A percentile compares a stretch with the other conserved stretches of the same genome.
phyloP scores from a whole-genome alignment of 1,140 invertebrate genomes.

The Bombus picipes region DNA sequence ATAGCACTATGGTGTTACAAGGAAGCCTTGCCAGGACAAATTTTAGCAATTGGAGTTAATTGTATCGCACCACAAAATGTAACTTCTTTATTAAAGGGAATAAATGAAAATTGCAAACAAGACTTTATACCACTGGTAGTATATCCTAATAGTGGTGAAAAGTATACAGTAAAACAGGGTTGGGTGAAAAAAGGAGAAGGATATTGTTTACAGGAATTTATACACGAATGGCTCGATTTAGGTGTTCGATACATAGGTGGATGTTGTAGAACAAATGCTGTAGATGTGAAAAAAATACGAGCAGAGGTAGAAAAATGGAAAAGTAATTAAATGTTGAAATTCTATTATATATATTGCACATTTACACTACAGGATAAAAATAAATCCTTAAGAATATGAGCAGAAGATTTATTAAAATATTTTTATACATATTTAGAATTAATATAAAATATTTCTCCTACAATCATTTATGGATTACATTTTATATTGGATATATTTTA shows the following conservation, averaged over 20 bases:
- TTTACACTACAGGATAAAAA: background rate
- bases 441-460: background rate
- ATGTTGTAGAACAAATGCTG: constrained; percentile 88
- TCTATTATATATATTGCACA: background rate
- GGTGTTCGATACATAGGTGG: constrained; percentile 90
- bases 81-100: constrained; percentile 82
- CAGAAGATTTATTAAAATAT: constrained; percentile 9
- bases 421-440: background rate
- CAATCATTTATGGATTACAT: constrained; percentile 9
- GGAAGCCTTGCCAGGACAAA: constrained; percentile 84
- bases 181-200: constrained; percentile 85
- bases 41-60: constrained; percentile 93
- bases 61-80: constrained; percentile 89
- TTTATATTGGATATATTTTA: background rate
- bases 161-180: constrained; percentile 82
- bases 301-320: constrained; percentile 75
- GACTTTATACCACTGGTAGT: constrained; percentile 84
- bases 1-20: constrained; percentile 86
- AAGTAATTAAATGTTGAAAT: background rate
- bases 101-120: constrained; percentile 74
- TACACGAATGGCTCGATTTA: constrained; percentile 87
- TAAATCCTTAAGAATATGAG: background rate
- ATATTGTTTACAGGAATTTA: constrained; percentile 84
- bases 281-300: constrained; percentile 85
- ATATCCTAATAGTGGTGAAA: constrained; percentile 90